A percentile compares a stretch with the other conserved stretches of the same genome.
Conservation (phyloP, 2,797 vertebrate species). For the Bradypodion ventrale region DNA sequence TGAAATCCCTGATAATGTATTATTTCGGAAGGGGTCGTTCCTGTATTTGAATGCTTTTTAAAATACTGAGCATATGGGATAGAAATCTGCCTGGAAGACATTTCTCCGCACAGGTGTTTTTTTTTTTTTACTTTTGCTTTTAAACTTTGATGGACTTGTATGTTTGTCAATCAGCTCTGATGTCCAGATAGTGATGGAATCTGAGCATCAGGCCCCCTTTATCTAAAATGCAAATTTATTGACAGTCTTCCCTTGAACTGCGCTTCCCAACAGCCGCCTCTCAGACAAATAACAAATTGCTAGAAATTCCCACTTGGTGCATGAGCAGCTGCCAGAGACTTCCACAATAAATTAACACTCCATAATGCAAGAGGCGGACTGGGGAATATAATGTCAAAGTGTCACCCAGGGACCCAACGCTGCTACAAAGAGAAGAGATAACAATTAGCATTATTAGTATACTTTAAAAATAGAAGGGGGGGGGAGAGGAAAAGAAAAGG, state of each 20-base stretch:
- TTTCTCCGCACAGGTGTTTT: neutral
- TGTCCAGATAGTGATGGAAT: conserved; percentile 10
- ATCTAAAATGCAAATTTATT: conserved; percentile 48
- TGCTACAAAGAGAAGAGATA: conserved; percentile 11
- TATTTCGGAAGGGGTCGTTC: neutral
- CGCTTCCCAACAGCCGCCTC: conserved; percentile 42
- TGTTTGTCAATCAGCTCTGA: neutral
- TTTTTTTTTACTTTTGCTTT: no score
- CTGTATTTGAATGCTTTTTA: neutral
- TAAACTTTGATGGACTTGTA: neutral
- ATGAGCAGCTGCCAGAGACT: conserved; percentile 62
- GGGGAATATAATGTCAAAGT: conserved; percentile 52
- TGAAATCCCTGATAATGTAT: no score
- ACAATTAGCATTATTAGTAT: conserved; percentile 30
- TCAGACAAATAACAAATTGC: conserved; percentile 50
- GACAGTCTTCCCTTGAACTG: conserved; percentile 50
- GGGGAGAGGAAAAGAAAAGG: neutral
- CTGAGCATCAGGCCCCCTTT: neutral
- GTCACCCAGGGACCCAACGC: conserved; percentile 47
- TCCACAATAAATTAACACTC: conserved; percentile 65
- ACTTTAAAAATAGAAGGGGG: conserved; percentile 27
- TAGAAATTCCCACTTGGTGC: conserved; percentile 68
- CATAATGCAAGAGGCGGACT: conserved; percentile 45
- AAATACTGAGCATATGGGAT: neutral
- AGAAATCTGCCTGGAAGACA: no score